Evolutionary conservation across 1,140 invertebrate genomes (phyloP), one percentile per base, ranked within the genome.

Genomic region (Apolygus lucorum): DNA sequence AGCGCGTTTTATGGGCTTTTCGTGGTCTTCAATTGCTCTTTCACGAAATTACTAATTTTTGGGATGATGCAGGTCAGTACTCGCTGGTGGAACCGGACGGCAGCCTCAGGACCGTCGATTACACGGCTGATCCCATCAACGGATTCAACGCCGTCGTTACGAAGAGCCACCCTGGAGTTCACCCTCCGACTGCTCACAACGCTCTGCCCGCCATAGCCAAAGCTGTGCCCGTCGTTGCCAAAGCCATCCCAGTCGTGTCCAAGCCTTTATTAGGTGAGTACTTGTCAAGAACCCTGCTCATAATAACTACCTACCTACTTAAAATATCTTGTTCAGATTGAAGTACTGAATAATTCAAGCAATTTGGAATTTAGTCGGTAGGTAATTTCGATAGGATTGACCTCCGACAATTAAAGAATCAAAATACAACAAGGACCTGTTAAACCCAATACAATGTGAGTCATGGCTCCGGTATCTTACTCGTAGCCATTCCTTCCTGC

Each of bases 81-180:
- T 84, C 82, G 59, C 77, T 86, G 26, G 77, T 85, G 68, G 84
- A 86, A 73, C 81, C 85, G n/a, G 85, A 78, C 63, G 76, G 77
- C 25, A 72, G 71, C n/a, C 71, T 72, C 17, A 34, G 75, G 26
- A 77, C 74, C 26, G 77, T 78, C 52, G 73, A 76, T 28, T 79
- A 80, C 75, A 76, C 76, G 4, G 78, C 78, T 26, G 78, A 80
- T 70, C 65, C 75, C 4, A 65, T 75, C 24, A 76, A 77, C 54
- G 78, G 79, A 66, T 80, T 79, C 70, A 77, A 79, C 63, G 75
- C 77, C n/a, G 74, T 78, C 62, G 75, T 76, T 82, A 76, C 68
- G 34, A 34, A 71, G 67, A 26, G 28, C 71, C 24, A 49, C 63
- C 63, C 42, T 28, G 0, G 68, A 28, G 8, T 29, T 27, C 17